phyloP scores from a whole-genome alignment of 2,888 invertebrate genomes.

The Orchesella flavescens region DNA sequence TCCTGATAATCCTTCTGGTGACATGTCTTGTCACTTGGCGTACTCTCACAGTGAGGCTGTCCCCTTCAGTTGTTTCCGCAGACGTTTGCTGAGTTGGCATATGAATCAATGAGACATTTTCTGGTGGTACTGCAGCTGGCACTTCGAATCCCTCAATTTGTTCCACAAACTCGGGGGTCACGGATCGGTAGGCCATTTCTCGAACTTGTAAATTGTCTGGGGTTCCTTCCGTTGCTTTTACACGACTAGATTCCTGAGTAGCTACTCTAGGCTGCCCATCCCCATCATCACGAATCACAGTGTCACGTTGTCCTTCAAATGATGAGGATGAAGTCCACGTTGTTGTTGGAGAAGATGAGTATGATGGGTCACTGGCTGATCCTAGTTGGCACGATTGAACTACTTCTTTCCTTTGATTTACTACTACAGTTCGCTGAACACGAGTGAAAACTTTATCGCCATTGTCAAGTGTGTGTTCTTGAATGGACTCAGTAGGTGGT shows the following conservation, averaged over 20 bases:
- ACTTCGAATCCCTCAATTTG: slow-evolving; percentile 55
- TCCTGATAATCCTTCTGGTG: slow-evolving; percentile 83
- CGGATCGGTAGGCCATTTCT: slow-evolving; percentile 5
- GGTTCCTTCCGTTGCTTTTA: not conserved
- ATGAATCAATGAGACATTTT: slow-evolving; percentile 51
- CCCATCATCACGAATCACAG: not conserved
- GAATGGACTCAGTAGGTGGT: slow-evolving; percentile 52
- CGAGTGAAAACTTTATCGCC: slow-evolving; percentile 65
- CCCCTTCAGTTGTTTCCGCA: slow-evolving; percentile 77
- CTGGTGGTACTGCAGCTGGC: slow-evolving; percentile 48
- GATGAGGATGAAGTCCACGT: not conserved
- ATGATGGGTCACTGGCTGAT: not conserved
- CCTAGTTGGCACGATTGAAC: slow-evolving; percentile 62
- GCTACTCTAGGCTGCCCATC: not conserved
- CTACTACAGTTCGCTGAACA: slow-evolving; percentile 67
- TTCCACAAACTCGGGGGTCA: slow-evolving; percentile 60
- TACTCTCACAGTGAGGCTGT: slow-evolving; percentile 80
- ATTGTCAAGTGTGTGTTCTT: slow-evolving; percentile 39
- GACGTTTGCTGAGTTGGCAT: slow-evolving; percentile 66
- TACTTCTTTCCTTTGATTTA: slow-evolving; percentile 70
- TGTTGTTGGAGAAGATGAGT: not conserved
- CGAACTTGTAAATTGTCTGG: slow-evolving; percentile 24
- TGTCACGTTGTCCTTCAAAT: not conserved
- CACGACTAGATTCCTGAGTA: not conserved
- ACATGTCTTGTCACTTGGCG: slow-evolving; percentile 88